Conservation (phyloP, 1,140 invertebrate genomes). For the Limonius californicus region DNA sequence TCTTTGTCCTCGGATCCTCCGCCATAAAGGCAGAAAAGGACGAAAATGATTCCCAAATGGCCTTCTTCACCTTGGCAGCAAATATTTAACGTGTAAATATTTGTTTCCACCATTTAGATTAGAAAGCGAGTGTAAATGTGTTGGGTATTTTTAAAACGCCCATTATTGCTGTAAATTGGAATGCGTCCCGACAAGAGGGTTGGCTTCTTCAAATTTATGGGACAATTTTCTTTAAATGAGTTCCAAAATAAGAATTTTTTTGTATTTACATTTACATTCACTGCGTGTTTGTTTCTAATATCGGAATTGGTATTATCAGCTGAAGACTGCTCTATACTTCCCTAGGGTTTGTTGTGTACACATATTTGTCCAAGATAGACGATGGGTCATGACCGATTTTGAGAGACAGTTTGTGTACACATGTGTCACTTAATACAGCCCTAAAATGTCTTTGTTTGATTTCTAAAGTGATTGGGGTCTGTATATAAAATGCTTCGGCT, state of each 20-base stretch:
- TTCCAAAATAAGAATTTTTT: too few relatives aligned
- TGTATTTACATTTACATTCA: too few relatives aligned
- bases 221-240: not conserved
- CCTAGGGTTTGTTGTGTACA: not conserved
- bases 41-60: not conserved
- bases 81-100: slow-evolving; percentile 10
- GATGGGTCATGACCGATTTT: slow-evolving; percentile 21
- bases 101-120: slow-evolving; percentile 6
- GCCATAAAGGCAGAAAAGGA: not conserved
- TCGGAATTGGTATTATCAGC: too few relatives aligned
- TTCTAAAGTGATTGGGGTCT: slow-evolving; percentile 16
- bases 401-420: slow-evolving; percentile 22
- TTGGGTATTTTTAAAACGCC: not conserved
- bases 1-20: not conserved
- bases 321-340: not conserved
- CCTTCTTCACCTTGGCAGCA: not conserved
- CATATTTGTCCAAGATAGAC: not conserved
- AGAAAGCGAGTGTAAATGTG: not conserved
- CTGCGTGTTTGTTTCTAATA: too few relatives aligned
- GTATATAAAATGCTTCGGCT: too few relatives aligned
- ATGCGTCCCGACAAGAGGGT: not conserved
- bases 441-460: slow-evolving; percentile 27
- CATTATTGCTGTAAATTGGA: not conserved
- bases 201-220: not conserved
- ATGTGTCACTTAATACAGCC: slow-evolving; percentile 22